Conservation (phyloP, 2,113 vertebrate genomes). For the Dipodomys stephensi region DNA sequence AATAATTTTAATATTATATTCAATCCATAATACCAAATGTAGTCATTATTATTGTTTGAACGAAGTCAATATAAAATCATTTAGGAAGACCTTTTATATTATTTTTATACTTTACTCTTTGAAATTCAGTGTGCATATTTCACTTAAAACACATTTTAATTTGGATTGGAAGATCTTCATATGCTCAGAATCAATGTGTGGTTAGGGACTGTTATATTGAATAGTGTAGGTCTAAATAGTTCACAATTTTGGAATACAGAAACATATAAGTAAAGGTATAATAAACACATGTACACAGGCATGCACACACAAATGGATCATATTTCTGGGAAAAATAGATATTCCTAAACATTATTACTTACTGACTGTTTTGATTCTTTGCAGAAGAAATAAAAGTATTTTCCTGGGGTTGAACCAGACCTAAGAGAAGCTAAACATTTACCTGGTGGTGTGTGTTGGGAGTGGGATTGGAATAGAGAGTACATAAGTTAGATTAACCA, state of each 20-base stretch:
- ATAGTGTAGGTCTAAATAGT: background rate
- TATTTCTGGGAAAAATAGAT: background rate
- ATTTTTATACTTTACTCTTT: conserved; percentile 7
- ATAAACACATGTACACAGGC: background rate
- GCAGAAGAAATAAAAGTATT: background rate
- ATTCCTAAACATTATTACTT: background rate
- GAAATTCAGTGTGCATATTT: background rate
- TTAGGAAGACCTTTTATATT: background rate
- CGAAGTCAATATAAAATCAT: background rate
- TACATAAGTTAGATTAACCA: background rate
- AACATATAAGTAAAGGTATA: background rate
- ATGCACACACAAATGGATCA: background rate
- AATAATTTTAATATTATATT: conserved; percentile 25
- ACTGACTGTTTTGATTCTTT: background rate
- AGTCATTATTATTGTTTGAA: background rate
- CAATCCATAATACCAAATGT: background rate
- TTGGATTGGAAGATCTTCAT: background rate
- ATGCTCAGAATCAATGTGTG: background rate
- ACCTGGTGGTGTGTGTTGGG: background rate
- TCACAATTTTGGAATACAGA: background rate
- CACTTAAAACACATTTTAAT: background rate
- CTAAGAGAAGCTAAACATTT: background rate
- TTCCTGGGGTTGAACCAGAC: background rate
- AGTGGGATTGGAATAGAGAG: background rate
- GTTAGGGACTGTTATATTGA: background rate